phyloP scores from a whole-genome alignment of 2,797 vertebrate genomes.

The Crypturellus tataupa region DNA sequence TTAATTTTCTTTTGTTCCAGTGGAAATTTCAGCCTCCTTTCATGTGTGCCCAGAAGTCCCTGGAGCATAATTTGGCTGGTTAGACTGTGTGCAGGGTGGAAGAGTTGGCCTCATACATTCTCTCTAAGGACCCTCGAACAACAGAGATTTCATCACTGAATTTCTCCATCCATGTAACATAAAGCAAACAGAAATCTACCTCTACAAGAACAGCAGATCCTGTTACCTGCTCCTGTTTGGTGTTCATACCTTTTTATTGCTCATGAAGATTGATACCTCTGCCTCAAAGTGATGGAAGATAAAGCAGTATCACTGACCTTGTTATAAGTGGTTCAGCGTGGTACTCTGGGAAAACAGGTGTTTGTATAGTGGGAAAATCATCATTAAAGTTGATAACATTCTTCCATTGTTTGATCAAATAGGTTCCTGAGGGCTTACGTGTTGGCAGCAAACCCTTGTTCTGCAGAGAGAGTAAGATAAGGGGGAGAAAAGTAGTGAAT shows the following conservation, averaged over 20 bases:
- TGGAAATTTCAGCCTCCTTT: background rate
- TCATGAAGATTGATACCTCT: background rate
- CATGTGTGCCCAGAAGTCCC: background rate
- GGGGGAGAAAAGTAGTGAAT: background rate
- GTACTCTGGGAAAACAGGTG: fast-evolving
- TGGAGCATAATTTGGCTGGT: background rate
- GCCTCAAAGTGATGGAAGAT: background rate
- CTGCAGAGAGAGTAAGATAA: too few species aligned
- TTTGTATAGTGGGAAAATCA: background rate
- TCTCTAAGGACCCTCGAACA: background rate
- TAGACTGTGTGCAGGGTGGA: background rate
- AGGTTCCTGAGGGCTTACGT: background rate
- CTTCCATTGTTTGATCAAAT: background rate
- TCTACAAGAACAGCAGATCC: background rate
- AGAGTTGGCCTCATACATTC: background rate
- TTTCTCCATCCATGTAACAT: background rate
- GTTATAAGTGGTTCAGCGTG: background rate
- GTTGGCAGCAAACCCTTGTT: background rate
- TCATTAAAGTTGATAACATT: background rate
- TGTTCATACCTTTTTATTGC: background rate
- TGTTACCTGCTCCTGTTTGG: background rate
- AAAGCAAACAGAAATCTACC: background rate
- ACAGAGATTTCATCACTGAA: background rate
- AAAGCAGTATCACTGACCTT: background rate
- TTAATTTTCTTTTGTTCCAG: background rate